Evolutionary conservation across 2,888 invertebrate genomes (phyloP).

Genomic region (Chaitophorus viminalis): DNA sequence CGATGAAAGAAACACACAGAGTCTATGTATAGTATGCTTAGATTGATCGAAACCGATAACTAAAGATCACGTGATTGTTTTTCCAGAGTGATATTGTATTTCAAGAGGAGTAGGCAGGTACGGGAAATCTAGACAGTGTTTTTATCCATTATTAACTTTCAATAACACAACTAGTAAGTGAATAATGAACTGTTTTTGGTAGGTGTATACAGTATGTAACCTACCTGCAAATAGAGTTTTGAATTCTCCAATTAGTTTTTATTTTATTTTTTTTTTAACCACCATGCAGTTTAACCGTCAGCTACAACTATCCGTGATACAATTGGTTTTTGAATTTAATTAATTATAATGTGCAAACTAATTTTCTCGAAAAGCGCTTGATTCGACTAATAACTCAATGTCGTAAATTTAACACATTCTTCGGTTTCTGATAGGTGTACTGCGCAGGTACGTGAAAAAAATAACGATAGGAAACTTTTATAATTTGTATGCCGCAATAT

Average conservation of each 20-base stretch:
- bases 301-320: background rate
- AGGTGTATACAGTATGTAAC: too few species aligned
- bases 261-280: background rate
- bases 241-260: background rate
- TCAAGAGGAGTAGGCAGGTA: background rate
- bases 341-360: background rate
- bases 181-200: background rate
- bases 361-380: background rate
- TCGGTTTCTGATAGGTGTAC: background rate
- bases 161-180: background rate
- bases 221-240: background rate
- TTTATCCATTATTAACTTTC: background rate
- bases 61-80: background rate
- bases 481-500: background rate
- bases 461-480: background rate
- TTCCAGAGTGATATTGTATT: background rate
- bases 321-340: constrained; percentile 10
- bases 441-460: background rate
- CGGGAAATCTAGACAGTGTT: background rate
- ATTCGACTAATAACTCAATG: background rate
- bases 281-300: background rate
- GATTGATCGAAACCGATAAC: background rate
- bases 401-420: constrained; percentile 16
- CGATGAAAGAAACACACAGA: too few species aligned
- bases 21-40: too few species aligned